Evolutionary conservation across 2,888 invertebrate genomes (phyloP).

Genomic region (Gerris lacustris): DNA sequence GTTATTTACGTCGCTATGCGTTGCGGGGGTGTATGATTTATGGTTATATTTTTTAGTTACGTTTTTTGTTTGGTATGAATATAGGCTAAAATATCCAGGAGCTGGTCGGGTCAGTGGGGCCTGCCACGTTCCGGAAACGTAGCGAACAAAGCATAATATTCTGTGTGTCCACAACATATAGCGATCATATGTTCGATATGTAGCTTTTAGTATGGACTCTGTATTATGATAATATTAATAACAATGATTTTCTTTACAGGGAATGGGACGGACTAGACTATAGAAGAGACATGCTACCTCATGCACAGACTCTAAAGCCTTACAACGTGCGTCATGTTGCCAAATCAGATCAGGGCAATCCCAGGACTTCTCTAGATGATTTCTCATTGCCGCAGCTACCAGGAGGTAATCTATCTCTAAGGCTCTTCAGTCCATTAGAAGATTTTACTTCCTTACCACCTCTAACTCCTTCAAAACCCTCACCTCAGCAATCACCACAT

Average conservation of each 20-base stretch:
- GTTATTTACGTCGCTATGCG: no score
- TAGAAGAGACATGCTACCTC: conserved; percentile 1
- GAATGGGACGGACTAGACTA: conserved; percentile 3
- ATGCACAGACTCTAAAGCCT: background rate
- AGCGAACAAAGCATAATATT: no score
- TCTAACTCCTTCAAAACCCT: background rate
- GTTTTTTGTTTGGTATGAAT: no score
- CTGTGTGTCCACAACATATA: no score
- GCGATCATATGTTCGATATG: no score
- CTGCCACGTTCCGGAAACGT: no score
- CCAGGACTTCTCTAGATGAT: background rate
- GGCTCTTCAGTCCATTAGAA: background rate
- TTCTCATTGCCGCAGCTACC: conserved; percentile 1
- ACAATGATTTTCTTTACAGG: background rate
- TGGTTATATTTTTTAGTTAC: no score
- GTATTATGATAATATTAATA: no score
- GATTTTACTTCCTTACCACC: background rate
- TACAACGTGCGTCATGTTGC: background rate
- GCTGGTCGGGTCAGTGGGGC: no score
- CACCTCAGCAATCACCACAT: background rate
- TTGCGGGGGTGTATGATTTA: no score
- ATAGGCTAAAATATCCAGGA: no score
- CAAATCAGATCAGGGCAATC: background rate
- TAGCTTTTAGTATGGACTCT: no score
- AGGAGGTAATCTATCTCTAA: conserved; percentile 6